Conservation (phyloP, 2,113 vertebrate species). For the Microcebus ravelobensis region DNA sequence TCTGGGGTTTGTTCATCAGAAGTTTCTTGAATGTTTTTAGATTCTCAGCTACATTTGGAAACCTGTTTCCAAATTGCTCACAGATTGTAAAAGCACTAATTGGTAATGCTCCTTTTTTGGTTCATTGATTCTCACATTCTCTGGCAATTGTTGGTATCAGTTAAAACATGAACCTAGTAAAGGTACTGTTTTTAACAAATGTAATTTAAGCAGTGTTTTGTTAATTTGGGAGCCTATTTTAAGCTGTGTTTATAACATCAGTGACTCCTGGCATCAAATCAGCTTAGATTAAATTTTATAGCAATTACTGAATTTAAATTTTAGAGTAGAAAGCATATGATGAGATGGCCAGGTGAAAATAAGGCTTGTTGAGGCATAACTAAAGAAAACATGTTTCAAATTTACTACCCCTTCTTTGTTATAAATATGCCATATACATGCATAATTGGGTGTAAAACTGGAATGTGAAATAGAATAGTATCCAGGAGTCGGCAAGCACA, state of each 20-base stretch:
- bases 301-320: constrained; percentile 11
- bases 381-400: constrained; percentile 38
- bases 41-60: constrained; percentile 40
- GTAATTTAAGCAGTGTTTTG: constrained; percentile 34
- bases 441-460: not conserved
- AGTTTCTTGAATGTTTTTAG: not conserved
- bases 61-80: constrained; percentile 54
- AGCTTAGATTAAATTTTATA: not conserved
- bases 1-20: not conserved
- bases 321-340: not conserved
- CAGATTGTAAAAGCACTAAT: constrained; percentile 64
- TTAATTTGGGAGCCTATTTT: constrained; percentile 44
- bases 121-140: constrained; percentile 39
- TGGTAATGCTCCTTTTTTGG: constrained; percentile 15
- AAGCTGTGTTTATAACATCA: not conserved
- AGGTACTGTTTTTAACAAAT: constrained; percentile 40
- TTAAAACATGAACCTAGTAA: constrained; percentile 10
- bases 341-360: not conserved
- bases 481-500: not conserved
- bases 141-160: constrained; percentile 28
- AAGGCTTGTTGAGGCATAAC: not conserved
- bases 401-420: not conserved
- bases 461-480: not conserved
- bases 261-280: constrained; percentile 15
- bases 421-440: not conserved